phyloP scores from a whole-genome alignment of 2,888 invertebrate genomes.

The Anthrax anthrax region DNA sequence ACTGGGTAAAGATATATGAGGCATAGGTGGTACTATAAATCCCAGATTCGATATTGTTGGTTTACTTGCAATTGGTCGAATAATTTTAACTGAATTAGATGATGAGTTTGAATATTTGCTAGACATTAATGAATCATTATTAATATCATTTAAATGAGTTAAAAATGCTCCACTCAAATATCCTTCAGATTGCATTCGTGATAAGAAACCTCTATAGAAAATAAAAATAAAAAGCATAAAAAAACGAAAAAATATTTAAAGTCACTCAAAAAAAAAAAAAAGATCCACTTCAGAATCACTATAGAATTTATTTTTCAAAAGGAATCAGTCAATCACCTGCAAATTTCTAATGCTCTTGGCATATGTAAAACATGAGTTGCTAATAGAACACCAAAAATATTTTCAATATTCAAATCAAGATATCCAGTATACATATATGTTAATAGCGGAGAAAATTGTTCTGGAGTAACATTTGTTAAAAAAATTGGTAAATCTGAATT shows the following conservation, averaged over 20 bases:
- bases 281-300: no score
- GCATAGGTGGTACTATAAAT: conserved; percentile 25
- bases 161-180: conserved; percentile 19
- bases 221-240: conserved; percentile 1
- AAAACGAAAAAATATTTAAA: not conserved
- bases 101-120: not conserved
- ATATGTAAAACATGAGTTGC: conserved; percentile 60
- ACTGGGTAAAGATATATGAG: conserved; percentile 17
- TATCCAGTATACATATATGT: conserved; percentile 65
- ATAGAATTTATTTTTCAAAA: no score
- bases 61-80: conserved; percentile 43
- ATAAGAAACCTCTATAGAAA: conserved; percentile 38
- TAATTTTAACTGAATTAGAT: conserved; percentile 25
- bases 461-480: conserved; percentile 42
- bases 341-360: conserved; percentile 55
- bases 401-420: conserved; percentile 50
- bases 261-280: not conserved
- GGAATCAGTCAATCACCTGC: no score
- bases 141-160: conserved; percentile 7
- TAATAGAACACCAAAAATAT: conserved; percentile 55
- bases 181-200: conserved; percentile 38
- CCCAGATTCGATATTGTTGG: conserved; percentile 26
- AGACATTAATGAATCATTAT: conserved; percentile 11
- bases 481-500: conserved; percentile 26
- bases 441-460: conserved; percentile 50